Base-by-base conservation (phyloP, 2,797 vertebrate genomes). In the Triplophysa yarkandensis region DNA sequence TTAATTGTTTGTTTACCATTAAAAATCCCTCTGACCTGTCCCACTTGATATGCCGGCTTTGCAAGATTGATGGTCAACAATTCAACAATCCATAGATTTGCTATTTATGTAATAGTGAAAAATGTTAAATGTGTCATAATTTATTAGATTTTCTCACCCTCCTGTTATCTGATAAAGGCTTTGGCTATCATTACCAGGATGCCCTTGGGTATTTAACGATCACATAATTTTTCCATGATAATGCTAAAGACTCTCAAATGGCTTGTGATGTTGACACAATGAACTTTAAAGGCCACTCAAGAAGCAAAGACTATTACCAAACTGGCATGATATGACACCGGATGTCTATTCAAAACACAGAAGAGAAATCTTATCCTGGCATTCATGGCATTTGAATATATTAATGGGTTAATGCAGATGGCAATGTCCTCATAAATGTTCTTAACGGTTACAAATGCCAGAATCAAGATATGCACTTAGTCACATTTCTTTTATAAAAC, bases 281-380 rank as follows among this genome's bases (percentile, higher is more conserved):
- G 78, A 77, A 80, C 63, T 74, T 79, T 77, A 82, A 80, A 84
- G 78, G 82, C 68, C 78, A 77, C 70, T 74, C 36, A 70, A 39
- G 70, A 81, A 79, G 80, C 58, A 74, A 75, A 82, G 68, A 62
- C 6, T 43, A 74, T 68, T 63, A 48, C 50, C 32, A 77, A 50
- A 55, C 41, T 76, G 72, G 58, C 74, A 64, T 32, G 28, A 77
- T 50, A 36, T 68, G 74, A 76, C 58, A 23, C 48, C 11, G 48
- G 44, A 41, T 66, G 70, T 50, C 62, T 10, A 25, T 30, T 39
- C 63, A 63, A 57, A 50, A 62, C 52, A 64, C 64, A n/a, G 41
- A 58, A 50, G 39, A 71, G 63, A 48, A 74, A 39, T 70, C 58
- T 58, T 64, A 79, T 71, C 32, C 67, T 76, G 77, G 58, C 64